A percentile compares a stretch with the other conserved stretches of the same genome.
phyloP scores from a whole-genome alignment of 2,113 vertebrate genomes.

The Romanogobio albipinnatus region DNA sequence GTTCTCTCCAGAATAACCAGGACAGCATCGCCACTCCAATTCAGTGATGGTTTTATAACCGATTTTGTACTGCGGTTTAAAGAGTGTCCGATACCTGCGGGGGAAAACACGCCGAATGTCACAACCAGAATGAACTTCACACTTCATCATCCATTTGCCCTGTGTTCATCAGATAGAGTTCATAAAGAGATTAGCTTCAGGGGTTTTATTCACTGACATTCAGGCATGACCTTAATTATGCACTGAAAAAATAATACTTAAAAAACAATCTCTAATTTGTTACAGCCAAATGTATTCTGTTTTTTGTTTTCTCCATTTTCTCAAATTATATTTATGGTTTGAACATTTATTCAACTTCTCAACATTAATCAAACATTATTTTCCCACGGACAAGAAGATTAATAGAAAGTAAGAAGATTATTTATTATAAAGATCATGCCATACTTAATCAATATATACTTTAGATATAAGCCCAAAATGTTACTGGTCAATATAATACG shows the following conservation, averaged over 20 bases:
- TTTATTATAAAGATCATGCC: too few species aligned
- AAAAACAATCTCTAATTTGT: too few species aligned
- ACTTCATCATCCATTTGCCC: neutral
- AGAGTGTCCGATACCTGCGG: slow-evolving; percentile 89
- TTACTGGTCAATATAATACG: too few species aligned
- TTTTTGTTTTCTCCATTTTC: too few species aligned
- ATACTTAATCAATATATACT: too few species aligned
- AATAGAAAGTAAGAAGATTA: too few species aligned
- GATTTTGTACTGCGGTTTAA: slow-evolving; percentile 92
- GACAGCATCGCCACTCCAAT: slow-evolving; percentile 95
- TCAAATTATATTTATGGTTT: too few species aligned
- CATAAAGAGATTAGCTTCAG: neutral
- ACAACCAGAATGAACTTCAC: neutral
- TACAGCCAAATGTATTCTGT: too few species aligned
- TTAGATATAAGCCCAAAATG: too few species aligned
- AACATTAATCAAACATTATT: too few species aligned
- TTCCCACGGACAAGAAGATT: too few species aligned
- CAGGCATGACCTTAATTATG: neutral
- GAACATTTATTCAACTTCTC: too few species aligned
- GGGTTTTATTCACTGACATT: neutral
- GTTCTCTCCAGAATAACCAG: slow-evolving; percentile 85
- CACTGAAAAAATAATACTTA: neutral
- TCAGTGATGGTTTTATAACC: slow-evolving; percentile 92
- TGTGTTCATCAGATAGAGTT: slow-evolving; percentile 3
- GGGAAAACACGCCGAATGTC: neutral